Percentiles rank a stretch among this genome's conserved stretches.
phyloP scores from a whole-genome alignment of 2,888 invertebrate species.

The Fabriciana adippe region DNA sequence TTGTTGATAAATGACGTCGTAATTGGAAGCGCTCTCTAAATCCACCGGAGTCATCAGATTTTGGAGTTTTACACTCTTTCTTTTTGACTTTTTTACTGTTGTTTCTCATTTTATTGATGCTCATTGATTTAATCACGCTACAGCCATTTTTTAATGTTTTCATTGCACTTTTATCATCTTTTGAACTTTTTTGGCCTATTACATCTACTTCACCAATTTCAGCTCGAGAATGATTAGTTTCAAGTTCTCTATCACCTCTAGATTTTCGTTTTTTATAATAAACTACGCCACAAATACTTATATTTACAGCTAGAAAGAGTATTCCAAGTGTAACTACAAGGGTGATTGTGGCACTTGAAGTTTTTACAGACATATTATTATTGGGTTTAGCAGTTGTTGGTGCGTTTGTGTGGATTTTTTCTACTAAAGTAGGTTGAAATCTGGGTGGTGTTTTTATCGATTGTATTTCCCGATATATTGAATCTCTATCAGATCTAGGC shows the following conservation, averaged over 20 bases:
- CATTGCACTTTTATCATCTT: conserved; percentile 72
- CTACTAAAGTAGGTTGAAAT: conserved; percentile 60
- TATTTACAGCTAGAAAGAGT: conserved; percentile 87
- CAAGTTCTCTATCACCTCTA: conserved; percentile 71
- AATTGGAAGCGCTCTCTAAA: conserved; percentile 84
- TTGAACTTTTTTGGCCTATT: conserved; percentile 72
- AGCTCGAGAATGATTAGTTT: conserved; percentile 75
- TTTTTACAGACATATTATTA: conserved; percentile 67
- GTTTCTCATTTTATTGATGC: conserved; percentile 75
- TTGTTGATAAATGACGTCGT: conserved; percentile 87
- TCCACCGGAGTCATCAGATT: conserved; percentile 80
- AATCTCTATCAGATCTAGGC: conserved; percentile 55
- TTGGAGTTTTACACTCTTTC: conserved; percentile 81
- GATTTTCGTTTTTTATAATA: conserved; percentile 85
- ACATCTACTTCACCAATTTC: conserved; percentile 76
- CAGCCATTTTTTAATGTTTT: conserved; percentile 79
- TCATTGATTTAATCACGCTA: conserved; percentile 82
- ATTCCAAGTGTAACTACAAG: conserved; percentile 85
- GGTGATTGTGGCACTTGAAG: conserved; percentile 84
- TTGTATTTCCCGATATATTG: conserved; percentile 67
- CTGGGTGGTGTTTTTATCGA: conserved; percentile 66
- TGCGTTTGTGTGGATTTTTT: conserved; percentile 49
- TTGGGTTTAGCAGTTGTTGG: conserved; percentile 57
- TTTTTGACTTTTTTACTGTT: conserved; percentile 80
- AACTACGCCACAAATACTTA: conserved; percentile 85